These are phyloP conservation scores for Erythrocercus mccallii DNA, from an alignment of 2,113 vertebrate species.

Conservation along the genomic window DNA sequence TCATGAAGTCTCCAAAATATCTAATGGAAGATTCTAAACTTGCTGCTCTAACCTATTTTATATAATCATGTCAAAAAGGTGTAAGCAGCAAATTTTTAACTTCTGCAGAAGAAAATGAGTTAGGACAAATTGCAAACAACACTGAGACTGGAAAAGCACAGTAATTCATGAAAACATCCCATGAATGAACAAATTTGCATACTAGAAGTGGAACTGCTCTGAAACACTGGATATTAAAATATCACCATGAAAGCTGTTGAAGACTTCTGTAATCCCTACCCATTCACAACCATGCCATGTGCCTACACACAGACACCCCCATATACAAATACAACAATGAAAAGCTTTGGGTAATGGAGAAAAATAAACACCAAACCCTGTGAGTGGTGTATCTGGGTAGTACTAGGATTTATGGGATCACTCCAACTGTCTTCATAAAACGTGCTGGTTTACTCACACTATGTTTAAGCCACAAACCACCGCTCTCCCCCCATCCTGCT, in stretches of 20 bases:
- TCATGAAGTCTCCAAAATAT: background rate
- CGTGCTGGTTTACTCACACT: background rate
- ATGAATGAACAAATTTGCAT: background rate
- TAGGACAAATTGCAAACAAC: background rate
- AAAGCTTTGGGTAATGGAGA: background rate
- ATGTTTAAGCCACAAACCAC: background rate
- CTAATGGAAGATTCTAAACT: background rate
- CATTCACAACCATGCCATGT: background rate
- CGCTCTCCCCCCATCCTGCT: background rate
- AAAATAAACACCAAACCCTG: background rate
- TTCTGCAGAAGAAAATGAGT: background rate
- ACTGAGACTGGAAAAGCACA: background rate
- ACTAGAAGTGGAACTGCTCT: background rate
- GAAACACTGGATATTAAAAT: background rate
- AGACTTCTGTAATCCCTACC: background rate
- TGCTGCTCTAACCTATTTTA: background rate
- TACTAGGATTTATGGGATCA: background rate
- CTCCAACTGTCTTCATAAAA: background rate
- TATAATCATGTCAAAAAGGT: background rate
- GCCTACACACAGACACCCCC: background rate
- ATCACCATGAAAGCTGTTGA: background rate
- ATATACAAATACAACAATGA: background rate
- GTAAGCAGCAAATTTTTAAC: background rate
- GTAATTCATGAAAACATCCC: background rate
- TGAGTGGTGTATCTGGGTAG: background rate